phyloP scores from a whole-genome alignment of 2,113 vertebrate species.

The Peromyscus leucopus region DNA sequence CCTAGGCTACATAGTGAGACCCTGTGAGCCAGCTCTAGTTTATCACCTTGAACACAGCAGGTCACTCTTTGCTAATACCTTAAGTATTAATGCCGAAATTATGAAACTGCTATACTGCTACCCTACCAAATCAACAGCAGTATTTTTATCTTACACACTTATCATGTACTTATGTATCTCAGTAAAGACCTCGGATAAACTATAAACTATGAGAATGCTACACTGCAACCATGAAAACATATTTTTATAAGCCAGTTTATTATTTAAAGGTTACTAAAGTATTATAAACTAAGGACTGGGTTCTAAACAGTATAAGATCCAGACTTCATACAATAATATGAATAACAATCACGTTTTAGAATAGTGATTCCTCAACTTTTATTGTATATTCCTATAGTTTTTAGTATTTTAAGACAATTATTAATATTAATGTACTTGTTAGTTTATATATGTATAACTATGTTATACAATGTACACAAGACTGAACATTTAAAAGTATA shows the following conservation, averaged over 20 bases:
- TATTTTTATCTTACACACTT: neutral
- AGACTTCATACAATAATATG: neutral
- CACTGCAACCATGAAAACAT: neutral
- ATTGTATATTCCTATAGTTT: neutral
- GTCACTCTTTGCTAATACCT: neutral
- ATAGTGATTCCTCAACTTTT: slow-evolving; percentile 33
- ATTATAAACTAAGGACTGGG: neutral
- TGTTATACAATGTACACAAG: slow-evolving; percentile 30
- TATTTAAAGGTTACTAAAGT: slow-evolving; percentile 47
- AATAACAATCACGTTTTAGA: neutral
- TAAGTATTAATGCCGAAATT: slow-evolving; percentile 3
- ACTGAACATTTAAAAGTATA: neutral
- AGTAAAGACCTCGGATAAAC: slow-evolving; percentile 24
- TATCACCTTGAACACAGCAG: neutral
- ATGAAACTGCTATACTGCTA: neutral
- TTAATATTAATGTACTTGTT: neutral
- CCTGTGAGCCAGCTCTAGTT: neutral
- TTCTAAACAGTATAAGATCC: slow-evolving; percentile 44
- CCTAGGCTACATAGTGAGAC: neutral
- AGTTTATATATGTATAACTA: neutral
- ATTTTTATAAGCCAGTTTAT: slow-evolving; percentile 16
- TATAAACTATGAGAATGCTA: slow-evolving; percentile 52
- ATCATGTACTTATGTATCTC: slow-evolving; percentile 36
- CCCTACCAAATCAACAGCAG: neutral
- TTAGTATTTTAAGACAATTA: neutral